phyloP scores from a whole-genome alignment of 2,113 vertebrate species.

The Gymnogyps californianus region DNA sequence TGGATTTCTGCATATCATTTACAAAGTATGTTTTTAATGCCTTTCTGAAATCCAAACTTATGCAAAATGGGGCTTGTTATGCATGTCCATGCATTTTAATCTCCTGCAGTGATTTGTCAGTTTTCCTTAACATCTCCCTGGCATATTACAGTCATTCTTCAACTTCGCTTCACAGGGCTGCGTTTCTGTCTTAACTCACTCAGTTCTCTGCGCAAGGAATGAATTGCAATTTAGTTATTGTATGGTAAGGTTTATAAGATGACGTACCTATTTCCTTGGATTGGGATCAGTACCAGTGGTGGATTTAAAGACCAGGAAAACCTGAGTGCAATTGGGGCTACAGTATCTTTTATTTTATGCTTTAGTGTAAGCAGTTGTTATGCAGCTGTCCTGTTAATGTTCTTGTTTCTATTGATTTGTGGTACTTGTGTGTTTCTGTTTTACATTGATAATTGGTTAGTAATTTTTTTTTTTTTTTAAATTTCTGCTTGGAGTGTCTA shows the following conservation, averaged over 20 bases:
- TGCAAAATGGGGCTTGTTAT: not conserved
- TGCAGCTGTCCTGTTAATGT: not conserved
- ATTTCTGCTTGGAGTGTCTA: not conserved
- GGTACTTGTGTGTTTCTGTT: not conserved
- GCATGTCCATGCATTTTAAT: slow-evolving; percentile 58
- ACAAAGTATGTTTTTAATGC: slow-evolving; percentile 53
- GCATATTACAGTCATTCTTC: not conserved
- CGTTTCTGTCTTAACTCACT: not conserved
- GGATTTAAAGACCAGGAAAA: not conserved
- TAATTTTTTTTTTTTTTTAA: not conserved
- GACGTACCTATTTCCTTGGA: not conserved
- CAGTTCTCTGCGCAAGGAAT: not conserved
- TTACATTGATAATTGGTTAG: not conserved
- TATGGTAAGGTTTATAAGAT: not conserved
- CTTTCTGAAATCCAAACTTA: slow-evolving; percentile 14
- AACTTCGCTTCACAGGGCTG: not conserved
- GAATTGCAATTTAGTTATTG: not conserved
- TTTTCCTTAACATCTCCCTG: slow-evolving; percentile 10
- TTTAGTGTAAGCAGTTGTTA: not conserved
- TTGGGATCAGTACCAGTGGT: not conserved
- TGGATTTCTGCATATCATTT: slow-evolving; percentile 39
- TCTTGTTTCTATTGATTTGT: not conserved
- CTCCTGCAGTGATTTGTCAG: slow-evolving; percentile 29
- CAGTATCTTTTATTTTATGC: not conserved
- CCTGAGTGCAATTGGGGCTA: fast-evolving